Evolutionary conservation across 2,888 invertebrate genomes (phyloP).

Genomic region (Thecophora atra): DNA sequence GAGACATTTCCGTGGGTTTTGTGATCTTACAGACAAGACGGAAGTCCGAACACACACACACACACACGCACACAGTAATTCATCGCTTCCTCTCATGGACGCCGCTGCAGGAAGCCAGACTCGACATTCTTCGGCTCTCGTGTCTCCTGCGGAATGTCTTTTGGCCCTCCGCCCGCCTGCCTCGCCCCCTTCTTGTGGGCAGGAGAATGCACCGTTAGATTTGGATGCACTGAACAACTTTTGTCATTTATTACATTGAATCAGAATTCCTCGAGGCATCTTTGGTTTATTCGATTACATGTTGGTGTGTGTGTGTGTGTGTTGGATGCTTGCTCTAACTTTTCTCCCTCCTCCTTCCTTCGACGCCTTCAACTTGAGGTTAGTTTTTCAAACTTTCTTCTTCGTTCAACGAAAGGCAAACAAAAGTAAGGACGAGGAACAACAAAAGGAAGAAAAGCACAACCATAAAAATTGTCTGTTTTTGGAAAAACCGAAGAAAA

Average conservation of each 20-base stretch:
- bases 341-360: not conserved
- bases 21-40: not conserved
- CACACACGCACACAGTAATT: not conserved
- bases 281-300: constrained; percentile 12
- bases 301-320: constrained; percentile 1
- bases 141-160: not conserved
- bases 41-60: not conserved
- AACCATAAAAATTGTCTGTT: constrained; percentile 18
- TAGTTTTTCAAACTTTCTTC: constrained; percentile 17
- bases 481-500: constrained; percentile 26
- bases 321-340: constrained; percentile 4
- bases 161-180: not conserved
- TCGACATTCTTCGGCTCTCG: not conserved
- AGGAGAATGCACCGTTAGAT: constrained; percentile 4
- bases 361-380: not conserved
- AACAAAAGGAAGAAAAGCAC: not conserved
- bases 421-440: not conserved
- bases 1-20: not conserved
- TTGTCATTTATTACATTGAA: constrained; percentile 34
- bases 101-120: too few species aligned
- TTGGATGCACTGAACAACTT: constrained; percentile 24
- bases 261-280: constrained; percentile 19
- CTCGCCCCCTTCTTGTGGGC: constrained; percentile 4
- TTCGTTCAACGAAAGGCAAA: constrained; percentile 6
- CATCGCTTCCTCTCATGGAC: too few species aligned